These are phyloP conservation scores for Buphagus erythrorhynchus DNA, from an alignment of 2,797 vertebrate species.

Conservation along the genomic window DNA sequence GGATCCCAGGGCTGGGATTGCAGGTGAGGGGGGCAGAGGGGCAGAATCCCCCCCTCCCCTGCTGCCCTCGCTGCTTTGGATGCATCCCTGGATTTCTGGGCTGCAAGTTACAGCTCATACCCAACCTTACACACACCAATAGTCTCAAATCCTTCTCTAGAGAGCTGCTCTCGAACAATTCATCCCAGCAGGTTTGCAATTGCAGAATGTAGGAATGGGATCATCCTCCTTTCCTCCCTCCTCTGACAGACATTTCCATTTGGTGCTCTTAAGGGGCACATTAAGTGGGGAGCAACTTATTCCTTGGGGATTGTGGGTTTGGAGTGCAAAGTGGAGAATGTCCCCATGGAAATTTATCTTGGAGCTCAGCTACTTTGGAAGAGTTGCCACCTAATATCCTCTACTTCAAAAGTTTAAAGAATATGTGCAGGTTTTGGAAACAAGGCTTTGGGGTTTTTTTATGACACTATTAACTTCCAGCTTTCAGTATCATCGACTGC, in stretches of 20 bases:
- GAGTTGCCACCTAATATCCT: not conserved
- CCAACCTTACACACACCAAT: not conserved
- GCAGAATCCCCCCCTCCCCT: not conserved
- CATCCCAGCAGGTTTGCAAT: not conserved
- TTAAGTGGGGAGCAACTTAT: not conserved
- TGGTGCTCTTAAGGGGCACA: not conserved
- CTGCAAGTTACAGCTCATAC: not conserved
- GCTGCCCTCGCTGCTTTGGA: fast-evolving
- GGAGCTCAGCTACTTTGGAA: not conserved
- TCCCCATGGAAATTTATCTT: not conserved
- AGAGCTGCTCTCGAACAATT: not conserved
- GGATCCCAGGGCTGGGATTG: not conserved
- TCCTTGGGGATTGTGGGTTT: not conserved
- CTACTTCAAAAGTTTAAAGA: not conserved
- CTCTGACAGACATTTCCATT: not conserved
- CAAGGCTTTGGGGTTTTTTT: not conserved
- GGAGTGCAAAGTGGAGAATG: not conserved
- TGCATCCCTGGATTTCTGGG: not conserved
- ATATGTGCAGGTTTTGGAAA: not conserved
- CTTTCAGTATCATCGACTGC: not conserved
- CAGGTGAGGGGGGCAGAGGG: fast-evolving
- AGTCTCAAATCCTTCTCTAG: not conserved
- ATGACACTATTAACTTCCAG: conserved; percentile 13
- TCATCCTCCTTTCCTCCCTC: not conserved
- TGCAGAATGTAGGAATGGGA: not conserved